Base-by-base conservation (phyloP, 1,140 invertebrate genomes). In the Rhyacophila brunnea region DNA sequence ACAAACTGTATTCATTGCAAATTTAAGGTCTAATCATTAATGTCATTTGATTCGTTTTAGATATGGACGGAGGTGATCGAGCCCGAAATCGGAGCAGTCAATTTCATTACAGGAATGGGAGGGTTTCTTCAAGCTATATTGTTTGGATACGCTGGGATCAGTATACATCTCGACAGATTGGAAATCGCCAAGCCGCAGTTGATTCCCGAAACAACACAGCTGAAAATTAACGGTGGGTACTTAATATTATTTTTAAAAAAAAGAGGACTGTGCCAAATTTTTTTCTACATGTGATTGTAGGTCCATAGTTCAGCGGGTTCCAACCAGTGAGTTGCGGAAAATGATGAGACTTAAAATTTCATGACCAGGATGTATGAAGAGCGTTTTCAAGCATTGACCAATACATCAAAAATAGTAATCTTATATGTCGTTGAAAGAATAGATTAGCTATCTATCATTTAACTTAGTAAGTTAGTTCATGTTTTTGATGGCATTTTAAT, bases 141-240 rank as follows among this genome's bases (percentile, higher is more conserved):
- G 11, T 61, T 61, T 34, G 62, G 62, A 7, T 65, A 65, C 44
- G 62, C 38, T 14, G 62, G 62, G 10, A 54, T 65, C 15, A 48
- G 54, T 18, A 49, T 65, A 20, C 54, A 61, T 40, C 38, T 61
- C 6, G 58, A 65, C 60, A 35, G 18, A 54, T 0, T 71, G 67
- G 45, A 62, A 44, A 54, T 65, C 14, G 40, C 50, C 54, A 67
- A 58, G 42, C 63, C 67, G 34, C 52, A 65, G 62, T 56, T 70
- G 10, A 46, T 53, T n/a, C 55, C 60, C 13, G 35, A 58, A 20
- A 62, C 60, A 9, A 48, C 49, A 10, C 13, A 35, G 10, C 14
- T 62, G 35, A 52, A 10, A 15, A 62, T 62, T 17, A 53, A 62
- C 7, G 38, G 60, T 62, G 34, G 42, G 38, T 10, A 13, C n/a